A percentile compares a stretch with the other conserved stretches of the same genome.
phyloP scores from a whole-genome alignment of 2,113 vertebrate genomes.

The Chaetops frenatus region DNA sequence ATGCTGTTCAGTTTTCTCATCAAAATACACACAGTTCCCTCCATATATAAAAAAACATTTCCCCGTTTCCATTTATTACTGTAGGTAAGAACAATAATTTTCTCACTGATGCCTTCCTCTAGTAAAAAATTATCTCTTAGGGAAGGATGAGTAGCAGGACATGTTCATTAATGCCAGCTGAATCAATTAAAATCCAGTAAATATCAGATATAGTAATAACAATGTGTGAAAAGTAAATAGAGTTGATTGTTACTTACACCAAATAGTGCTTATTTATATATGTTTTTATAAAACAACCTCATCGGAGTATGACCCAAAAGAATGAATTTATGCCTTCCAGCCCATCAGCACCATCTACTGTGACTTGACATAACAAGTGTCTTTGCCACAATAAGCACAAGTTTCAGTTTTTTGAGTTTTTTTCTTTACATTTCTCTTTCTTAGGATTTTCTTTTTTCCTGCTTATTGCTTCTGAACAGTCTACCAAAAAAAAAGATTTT shows the following conservation, averaged over 20 bases:
- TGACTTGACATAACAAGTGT: background rate
- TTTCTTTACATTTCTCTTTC: background rate
- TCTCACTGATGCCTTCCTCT: background rate
- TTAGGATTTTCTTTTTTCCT: background rate
- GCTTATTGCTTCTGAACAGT: background rate
- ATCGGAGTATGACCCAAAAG: background rate
- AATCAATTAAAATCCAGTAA: conserved; percentile 54
- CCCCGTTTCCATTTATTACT: background rate
- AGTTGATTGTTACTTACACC: conserved; percentile 50
- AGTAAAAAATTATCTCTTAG: background rate
- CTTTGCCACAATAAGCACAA: background rate
- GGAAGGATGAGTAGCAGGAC: conserved; percentile 6
- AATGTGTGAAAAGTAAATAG: conserved; percentile 49
- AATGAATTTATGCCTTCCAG: conserved; percentile 7
- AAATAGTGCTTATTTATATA: conserved; percentile 36
- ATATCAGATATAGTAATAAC: conserved; percentile 59
- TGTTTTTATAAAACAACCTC: background rate
- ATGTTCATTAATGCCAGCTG: conserved; percentile 53
- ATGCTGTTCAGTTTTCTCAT: background rate
- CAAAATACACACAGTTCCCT: background rate
- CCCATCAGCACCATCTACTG: conserved; percentile 67
- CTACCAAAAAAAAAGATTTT: background rate
- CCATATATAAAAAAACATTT: background rate
- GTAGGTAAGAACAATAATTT: background rate
- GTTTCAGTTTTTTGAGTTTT: background rate